Conservation (phyloP, 2,888 invertebrate genomes). For the Nephrotoma appendiculata region DNA sequence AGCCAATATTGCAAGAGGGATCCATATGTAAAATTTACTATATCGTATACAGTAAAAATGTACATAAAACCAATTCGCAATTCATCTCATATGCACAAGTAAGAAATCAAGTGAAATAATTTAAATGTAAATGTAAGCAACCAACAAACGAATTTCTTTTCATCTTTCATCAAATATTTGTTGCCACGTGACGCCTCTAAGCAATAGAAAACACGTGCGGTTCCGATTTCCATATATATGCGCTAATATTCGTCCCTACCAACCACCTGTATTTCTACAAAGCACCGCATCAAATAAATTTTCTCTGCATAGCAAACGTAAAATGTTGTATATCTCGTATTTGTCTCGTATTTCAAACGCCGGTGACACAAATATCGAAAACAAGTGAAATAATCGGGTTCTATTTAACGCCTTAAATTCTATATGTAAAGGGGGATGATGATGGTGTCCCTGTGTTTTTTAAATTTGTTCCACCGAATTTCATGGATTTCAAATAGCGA, state of each 20-base stretch:
- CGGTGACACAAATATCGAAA: background rate
- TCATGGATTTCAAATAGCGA: background rate
- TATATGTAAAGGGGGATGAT: background rate
- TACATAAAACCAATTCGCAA: background rate
- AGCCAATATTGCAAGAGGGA: too few relatives aligned
- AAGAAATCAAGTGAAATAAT: background rate
- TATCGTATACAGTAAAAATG: too few relatives aligned
- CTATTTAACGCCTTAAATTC: background rate
- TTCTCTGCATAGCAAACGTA: background rate
- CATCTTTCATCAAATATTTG: background rate
- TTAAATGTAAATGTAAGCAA: background rate
- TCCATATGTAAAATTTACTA: too few relatives aligned
- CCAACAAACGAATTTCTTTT: background rate
- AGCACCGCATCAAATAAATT: background rate
- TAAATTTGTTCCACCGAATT: background rate
- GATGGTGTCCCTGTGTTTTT: background rate
- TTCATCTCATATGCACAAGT: background rate
- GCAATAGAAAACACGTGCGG: slow-evolving; percentile 1
- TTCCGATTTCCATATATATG: background rate
- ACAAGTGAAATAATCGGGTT: background rate
- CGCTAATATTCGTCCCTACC: background rate
- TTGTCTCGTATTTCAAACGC: background rate
- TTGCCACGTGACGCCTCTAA: background rate
- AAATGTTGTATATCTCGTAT: background rate
- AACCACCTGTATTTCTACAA: background rate